phyloP scores from a whole-genome alignment of 2,888 invertebrate species.

The Andrena minutula region DNA sequence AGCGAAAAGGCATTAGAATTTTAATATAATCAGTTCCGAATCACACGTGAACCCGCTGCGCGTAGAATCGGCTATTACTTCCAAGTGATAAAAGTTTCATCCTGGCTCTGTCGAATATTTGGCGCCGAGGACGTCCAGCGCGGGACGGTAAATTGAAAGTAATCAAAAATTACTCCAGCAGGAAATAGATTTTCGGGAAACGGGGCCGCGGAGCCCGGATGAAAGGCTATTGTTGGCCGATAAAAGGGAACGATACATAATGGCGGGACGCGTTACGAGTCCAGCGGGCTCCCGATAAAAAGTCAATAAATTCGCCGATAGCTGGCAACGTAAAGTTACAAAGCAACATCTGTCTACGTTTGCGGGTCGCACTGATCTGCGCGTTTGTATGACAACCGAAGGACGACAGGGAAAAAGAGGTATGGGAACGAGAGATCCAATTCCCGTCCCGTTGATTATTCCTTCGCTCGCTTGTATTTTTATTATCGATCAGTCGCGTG shows the following conservation, averaged over 20 bases:
- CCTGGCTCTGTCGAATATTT: background rate
- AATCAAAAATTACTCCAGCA: conserved; percentile 17
- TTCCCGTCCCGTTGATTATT: conserved; percentile 50
- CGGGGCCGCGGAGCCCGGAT: conserved; percentile 9
- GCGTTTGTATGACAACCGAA: conserved; percentile 27
- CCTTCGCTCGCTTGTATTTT: conserved; percentile 27
- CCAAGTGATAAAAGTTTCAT: conserved; percentile 12
- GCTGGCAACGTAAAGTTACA: conserved; percentile 29
- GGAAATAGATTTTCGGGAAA: conserved; percentile 2
- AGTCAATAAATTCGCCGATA: conserved; percentile 55
- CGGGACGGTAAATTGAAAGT: background rate
- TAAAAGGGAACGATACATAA: conserved; percentile 49
- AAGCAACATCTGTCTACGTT: conserved; percentile 52
- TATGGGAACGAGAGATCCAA: conserved; percentile 26
- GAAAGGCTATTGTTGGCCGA: conserved; percentile 19
- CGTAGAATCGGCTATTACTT: background rate
- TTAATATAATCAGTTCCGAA: conserved; percentile 12
- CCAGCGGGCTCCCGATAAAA: conserved; percentile 36
- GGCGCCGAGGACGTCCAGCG: background rate
- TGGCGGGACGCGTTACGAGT: conserved; percentile 21
- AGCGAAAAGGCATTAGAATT: background rate
- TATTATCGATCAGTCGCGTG: conserved; percentile 16
- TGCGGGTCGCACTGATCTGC: conserved; percentile 16
- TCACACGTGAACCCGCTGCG: background rate
- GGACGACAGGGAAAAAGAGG: conserved; percentile 17